Evolutionary conservation across 1,140 invertebrate species (phyloP), one percentile per base, ranked within the genome.

Genomic region (Mya arenaria): DNA sequence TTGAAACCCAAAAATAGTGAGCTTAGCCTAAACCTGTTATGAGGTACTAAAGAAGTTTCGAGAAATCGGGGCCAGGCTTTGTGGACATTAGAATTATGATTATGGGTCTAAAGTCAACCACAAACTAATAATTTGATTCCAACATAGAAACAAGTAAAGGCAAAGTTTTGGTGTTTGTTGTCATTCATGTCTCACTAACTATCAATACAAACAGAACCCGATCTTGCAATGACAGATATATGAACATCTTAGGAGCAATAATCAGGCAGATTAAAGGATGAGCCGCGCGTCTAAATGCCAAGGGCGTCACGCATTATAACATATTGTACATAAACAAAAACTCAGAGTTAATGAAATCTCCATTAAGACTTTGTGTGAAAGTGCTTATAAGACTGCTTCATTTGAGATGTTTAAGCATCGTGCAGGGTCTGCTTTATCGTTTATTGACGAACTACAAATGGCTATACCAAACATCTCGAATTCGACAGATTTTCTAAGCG

Each of bases 251-350:
- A 23, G 2, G 39, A n/a, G 66, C n/a, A 69, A 48, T 69, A 48
- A 69, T 69, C 52, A 37, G 39, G 39, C 36, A 37, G 55, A 30
- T 74, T 6, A 74, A 74, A 74, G 55, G 71, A 36, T 17, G 10
- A 15, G 30, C 34, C 32, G 55, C 25, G 41, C 10, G 37, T 23
- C 39, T 60, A 23, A 4, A 34, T 34, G 71, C 71, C 41, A 60
- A 52, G 41, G 62, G 62, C 52, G 56, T 62, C 55, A 74, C 71
- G 71, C 37, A 55, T 74, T 60, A 62, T 58, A 37, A 37, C 1
- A 28, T 5, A 19, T 10, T 60, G 25, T 56, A 74, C 71, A 74
- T 74, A 74, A 74, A 74, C 71, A 74, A 74, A 52, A 74, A 55
- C 48, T 60, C 1, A 39, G 48, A 30, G 62, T 58, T 39, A 74